phyloP scores from a whole-genome alignment of 2,888 invertebrate genomes.

The Sminthurides aquaticus region DNA sequence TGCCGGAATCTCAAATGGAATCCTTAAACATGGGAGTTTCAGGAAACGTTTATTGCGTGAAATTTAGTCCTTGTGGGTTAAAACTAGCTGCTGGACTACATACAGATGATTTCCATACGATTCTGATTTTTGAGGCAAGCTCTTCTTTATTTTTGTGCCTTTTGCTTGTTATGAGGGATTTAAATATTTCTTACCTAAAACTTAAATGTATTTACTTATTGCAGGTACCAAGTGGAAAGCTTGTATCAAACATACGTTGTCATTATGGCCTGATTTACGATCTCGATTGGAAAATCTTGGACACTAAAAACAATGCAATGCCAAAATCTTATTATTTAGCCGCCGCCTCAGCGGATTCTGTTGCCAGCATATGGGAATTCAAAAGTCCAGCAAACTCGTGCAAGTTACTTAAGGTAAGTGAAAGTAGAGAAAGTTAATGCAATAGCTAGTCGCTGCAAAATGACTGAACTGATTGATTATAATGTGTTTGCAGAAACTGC shows the following conservation, averaged over 20 bases:
- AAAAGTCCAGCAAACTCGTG: conserved; percentile 42
- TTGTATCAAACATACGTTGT: conserved; percentile 50
- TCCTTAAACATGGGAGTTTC: conserved; percentile 45
- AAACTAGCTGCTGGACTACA: conserved; percentile 53
- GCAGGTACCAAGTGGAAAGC: conserved; percentile 50
- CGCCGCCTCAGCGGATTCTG: conserved; percentile 63
- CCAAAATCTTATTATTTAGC: conserved; percentile 48
- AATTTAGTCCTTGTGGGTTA: conserved; percentile 52
- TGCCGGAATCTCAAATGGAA: conserved; percentile 44
- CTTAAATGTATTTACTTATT: no score
- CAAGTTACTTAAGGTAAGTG: conserved; percentile 47
- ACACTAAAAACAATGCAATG: conserved; percentile 16
- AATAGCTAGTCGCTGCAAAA: not conserved
- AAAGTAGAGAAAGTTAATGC: conserved; percentile 6
- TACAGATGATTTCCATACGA: conserved; percentile 50
- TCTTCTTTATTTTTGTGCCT: conserved; percentile 2
- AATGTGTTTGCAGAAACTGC: conserved; percentile 50
- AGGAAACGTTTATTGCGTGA: conserved; percentile 51
- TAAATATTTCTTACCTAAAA: conserved; percentile 8
- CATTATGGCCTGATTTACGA: conserved; percentile 61
- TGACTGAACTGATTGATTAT: not conserved
- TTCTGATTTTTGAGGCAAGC: conserved; percentile 52
- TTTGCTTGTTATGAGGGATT: not conserved
- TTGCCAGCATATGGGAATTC: conserved; percentile 56
- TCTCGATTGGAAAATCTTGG: conserved; percentile 53